These are phyloP conservation scores for Euplexia lucipara DNA, from an alignment of 2,888 invertebrate genomes.

Conservation along the genomic window DNA sequence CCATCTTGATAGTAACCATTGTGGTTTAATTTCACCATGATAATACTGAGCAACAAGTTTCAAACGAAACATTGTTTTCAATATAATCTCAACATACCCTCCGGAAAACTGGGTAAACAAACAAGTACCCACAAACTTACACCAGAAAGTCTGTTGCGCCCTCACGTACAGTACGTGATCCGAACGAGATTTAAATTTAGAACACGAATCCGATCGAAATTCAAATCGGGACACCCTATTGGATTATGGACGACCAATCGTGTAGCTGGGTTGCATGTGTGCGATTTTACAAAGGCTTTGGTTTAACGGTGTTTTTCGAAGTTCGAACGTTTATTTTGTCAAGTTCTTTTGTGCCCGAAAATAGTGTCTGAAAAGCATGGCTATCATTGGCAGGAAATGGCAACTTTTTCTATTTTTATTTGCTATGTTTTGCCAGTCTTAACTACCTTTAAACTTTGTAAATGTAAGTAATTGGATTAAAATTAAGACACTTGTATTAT, in stretches of 20 bases:
- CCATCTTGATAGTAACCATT: slow-evolving; percentile 19
- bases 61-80: slow-evolving; percentile 5
- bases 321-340: slow-evolving; percentile 30
- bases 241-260: slow-evolving; percentile 63
- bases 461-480: too few species aligned
- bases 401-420: too few species aligned
- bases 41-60: slow-evolving; percentile 39
- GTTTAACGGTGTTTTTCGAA: slow-evolving; percentile 57
- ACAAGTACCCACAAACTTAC: slow-evolving; percentile 57
- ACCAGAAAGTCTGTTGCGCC: slow-evolving; percentile 55
- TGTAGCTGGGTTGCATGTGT: slow-evolving; percentile 54
- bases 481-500: too few species aligned
- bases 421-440: too few species aligned
- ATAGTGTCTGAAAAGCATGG: slow-evolving; percentile 6
- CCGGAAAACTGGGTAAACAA: slow-evolving; percentile 25
- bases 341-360: slow-evolving; percentile 18
- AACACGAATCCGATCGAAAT: slow-evolving; percentile 67
- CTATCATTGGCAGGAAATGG: too few species aligned
- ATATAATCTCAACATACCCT: slow-evolving; percentile 20
- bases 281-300: slow-evolving; percentile 47
- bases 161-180: slow-evolving; percentile 66
- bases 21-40: not conserved
- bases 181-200: slow-evolving; percentile 67
- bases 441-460: too few species aligned
- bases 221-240: slow-evolving; percentile 63